These are phyloP conservation scores for Drosophila sechellia DNA, from an alignment of 1,140 invertebrate genomes.

Conservation along the genomic window DNA sequence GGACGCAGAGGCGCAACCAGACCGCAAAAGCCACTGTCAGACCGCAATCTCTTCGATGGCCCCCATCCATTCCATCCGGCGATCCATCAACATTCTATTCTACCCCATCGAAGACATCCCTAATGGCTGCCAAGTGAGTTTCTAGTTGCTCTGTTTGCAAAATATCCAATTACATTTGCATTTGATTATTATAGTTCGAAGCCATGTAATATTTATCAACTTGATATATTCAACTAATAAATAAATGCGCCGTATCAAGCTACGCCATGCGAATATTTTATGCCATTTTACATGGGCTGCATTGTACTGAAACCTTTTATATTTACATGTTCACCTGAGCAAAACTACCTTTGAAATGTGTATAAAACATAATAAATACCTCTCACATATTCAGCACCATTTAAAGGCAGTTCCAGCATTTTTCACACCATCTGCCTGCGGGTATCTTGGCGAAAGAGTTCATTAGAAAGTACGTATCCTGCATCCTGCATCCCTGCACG, in stretches of 20 bases:
- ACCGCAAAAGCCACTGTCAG: constrained; percentile 51
- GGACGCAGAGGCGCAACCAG: constrained; percentile 40
- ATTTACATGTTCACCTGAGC: neutral
- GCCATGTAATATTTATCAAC: constrained; percentile 26
- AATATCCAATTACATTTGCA: constrained; percentile 61
- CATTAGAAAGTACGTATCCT: constrained; percentile 36
- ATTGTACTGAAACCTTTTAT: neutral
- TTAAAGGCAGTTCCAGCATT: neutral
- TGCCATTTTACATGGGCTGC: neutral
- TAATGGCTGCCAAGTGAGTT: constrained; percentile 41
- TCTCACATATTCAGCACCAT: too few relatives aligned
- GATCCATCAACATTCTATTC: constrained; percentile 22
- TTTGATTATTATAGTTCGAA: constrained; percentile 31
- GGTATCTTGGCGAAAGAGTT: constrained; percentile 29
- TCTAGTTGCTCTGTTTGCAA: constrained; percentile 48
- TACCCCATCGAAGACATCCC: constrained; percentile 30
- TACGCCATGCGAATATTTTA: neutral
- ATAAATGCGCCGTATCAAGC: constrained; percentile 2
- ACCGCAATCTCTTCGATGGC: constrained; percentile 28
- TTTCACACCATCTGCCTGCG: constrained; percentile 11
- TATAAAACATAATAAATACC: neutral
- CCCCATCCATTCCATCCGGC: neutral
- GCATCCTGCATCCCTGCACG: constrained; percentile 29
- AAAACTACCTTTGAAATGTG: neutral
- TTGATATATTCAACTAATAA: constrained; percentile 39